These are phyloP conservation scores for Euura saliciscinereae DNA, from an alignment of 1,140 invertebrate genomes.

Conservation along the genomic window DNA sequence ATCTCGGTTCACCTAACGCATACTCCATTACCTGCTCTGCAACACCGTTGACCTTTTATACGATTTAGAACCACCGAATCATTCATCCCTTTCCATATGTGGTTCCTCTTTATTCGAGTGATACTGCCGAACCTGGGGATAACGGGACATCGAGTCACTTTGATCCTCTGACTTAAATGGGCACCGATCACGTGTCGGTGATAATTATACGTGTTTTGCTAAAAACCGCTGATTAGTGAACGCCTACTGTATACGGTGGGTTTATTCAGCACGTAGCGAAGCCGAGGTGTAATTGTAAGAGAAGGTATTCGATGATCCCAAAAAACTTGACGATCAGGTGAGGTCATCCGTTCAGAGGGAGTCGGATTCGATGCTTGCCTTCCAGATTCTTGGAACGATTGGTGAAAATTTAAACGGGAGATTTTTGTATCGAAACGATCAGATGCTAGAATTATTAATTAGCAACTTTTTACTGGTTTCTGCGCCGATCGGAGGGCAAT, in stretches of 20 bases:
- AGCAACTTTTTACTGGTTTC: constrained; percentile 40
- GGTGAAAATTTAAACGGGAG: constrained; percentile 11
- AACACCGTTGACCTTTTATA: not conserved
- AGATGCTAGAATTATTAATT: constrained; percentile 54
- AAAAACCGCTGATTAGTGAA: not conserved
- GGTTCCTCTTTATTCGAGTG: too few relatives aligned
- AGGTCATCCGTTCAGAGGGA: too few relatives aligned
- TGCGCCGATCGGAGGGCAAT: constrained; percentile 21
- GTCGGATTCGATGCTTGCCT: too few relatives aligned
- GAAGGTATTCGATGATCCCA: too few relatives aligned
- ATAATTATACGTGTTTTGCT: constrained; percentile 6
- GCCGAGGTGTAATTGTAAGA: too few relatives aligned
- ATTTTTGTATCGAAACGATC: constrained; percentile 44
- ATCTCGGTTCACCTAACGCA: not conserved
- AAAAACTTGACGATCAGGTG: too few relatives aligned
- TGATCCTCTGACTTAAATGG: not conserved
- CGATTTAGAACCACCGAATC: not conserved
- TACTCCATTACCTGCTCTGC: not conserved
- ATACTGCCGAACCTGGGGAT: too few relatives aligned
- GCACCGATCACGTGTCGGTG: not conserved
- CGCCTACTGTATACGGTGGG: not conserved
- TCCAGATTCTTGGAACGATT: constrained; percentile 31
- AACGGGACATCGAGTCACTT: too few relatives aligned
- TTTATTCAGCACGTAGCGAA: too few relatives aligned
- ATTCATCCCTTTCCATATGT: too few relatives aligned